Percentiles rank a stretch among this genome's conserved stretches.
phyloP scores from a whole-genome alignment of 2,113 vertebrate genomes.

The Triplophysa siluroides region DNA sequence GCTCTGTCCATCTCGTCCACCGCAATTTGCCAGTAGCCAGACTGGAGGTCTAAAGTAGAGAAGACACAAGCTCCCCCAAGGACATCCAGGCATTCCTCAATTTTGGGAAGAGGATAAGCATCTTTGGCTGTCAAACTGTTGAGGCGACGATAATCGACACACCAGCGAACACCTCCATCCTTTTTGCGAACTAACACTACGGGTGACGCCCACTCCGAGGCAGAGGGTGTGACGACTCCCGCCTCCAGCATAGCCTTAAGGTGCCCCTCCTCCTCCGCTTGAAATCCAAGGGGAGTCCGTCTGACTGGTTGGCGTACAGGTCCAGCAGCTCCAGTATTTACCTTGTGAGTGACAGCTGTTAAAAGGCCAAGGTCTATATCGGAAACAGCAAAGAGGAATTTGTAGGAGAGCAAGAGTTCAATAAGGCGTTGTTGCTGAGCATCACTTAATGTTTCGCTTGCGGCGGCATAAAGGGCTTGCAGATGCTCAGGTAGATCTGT shows the following conservation, averaged over 20 bases:
- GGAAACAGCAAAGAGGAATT: not conserved
- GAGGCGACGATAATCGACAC: conserved; percentile 38
- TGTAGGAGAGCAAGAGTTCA: not conserved
- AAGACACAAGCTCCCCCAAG: conserved; percentile 35
- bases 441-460: not conserved
- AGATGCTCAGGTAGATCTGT: not conserved
- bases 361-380: not conserved
- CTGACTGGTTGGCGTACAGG: not conserved
- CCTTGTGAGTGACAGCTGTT: conserved; percentile 1
- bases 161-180: conserved; percentile 39
- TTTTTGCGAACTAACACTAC: conserved; percentile 39
- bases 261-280: conserved; percentile 26
- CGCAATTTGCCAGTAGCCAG: conserved; percentile 43
- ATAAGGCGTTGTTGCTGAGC: not conserved
- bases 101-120: conserved; percentile 46
- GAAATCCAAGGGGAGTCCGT: not conserved
- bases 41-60: conserved; percentile 39
- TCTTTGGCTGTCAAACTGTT: conserved; percentile 46
- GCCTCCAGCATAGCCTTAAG: conserved; percentile 23
- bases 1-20: conserved; percentile 24
- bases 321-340: not conserved
- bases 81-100: conserved; percentile 43
- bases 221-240: conserved; percentile 12
- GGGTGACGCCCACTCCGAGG: conserved; percentile 42
- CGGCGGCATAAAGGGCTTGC: not conserved